Evolutionary conservation across 2,888 invertebrate genomes (phyloP).

Genomic region (Caenorhabditis macrosperma): DNA sequence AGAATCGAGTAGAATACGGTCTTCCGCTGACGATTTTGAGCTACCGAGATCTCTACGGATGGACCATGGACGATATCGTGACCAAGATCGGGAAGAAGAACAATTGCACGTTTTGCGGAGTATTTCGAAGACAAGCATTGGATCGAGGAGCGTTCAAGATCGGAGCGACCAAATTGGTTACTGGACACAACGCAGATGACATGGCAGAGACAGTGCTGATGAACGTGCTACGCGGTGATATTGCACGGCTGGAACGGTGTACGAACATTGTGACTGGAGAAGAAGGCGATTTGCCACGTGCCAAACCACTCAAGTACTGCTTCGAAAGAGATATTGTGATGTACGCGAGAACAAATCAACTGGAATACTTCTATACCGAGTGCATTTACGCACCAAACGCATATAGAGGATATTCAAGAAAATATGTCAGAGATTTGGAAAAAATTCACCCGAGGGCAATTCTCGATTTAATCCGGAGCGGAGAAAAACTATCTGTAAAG

Average conservation of each 20-base stretch:
- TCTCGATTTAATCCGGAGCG: slow-evolving; percentile 78
- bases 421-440: slow-evolving; percentile 91
- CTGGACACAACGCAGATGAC: slow-evolving; percentile 87
- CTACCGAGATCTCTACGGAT: slow-evolving; percentile 92
- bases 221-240: slow-evolving; percentile 91
- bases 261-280: slow-evolving; percentile 73
- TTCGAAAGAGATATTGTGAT: slow-evolving; percentile 97
- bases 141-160: slow-evolving; percentile 91
- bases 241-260: slow-evolving; percentile 84
- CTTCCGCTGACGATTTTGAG: slow-evolving; percentile 95
- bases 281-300: slow-evolving; percentile 73
- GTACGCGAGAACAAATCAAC: slow-evolving; percentile 93
- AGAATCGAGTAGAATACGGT: slow-evolving; percentile 93
- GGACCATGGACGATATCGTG: slow-evolving; percentile 99
- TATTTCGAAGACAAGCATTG: slow-evolving; percentile 93
- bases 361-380: slow-evolving; percentile 98
- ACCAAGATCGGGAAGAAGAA: slow-evolving; percentile 88
- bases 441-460: slow-evolving; percentile 88
- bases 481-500: slow-evolving; percentile 89
- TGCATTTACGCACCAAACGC: slow-evolving; percentile 99
- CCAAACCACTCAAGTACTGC: slow-evolving; percentile 84
- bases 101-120: slow-evolving; percentile 87
- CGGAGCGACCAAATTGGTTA: slow-evolving; percentile 93
- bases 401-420: slow-evolving; percentile 87
- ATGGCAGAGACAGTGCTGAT: slow-evolving; percentile 91